Base-by-base conservation (phyloP, 2,113 vertebrate genomes). In the Silurus meridionalis region DNA sequence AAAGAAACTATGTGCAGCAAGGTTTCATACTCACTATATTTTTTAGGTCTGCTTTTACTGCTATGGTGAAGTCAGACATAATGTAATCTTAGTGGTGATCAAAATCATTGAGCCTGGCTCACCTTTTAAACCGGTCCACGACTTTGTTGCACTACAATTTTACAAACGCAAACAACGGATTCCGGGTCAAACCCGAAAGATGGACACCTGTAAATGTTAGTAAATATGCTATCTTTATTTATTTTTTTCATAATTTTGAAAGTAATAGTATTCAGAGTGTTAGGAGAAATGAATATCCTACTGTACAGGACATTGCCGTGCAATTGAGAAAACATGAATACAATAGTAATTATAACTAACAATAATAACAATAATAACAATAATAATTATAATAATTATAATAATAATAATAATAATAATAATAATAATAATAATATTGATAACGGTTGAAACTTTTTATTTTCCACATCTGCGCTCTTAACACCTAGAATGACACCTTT, bases 401-500 rank as follows among this genome's bases (percentile, higher is more conserved):
- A 28, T 67, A 67, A 67, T 67, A 67, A 67, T 67, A 67, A 67
- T 67, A 67, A 67, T 67, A 67, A 67, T 28, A 67, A 67, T 67
- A 67, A 67, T 67, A 67, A 28, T 14, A 67, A 28, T 67, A 28
- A 14, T 67, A 28, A 6, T 5, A n/a, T n/a, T 67, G 14, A 7
- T 5, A 37, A 23, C 0, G 8, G 6, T 23, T 28, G 37, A 64
- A 21, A 46, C 60, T 86, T 83, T 90, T 91, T 89, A 91, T 89
- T 91, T 87, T 85, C 85, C 90, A 91, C 92, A 93, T 92, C 92
- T 93, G 89, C 83, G 83, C 86, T 87, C 85, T 19, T 82, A 80
- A 80, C 83, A 88, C 61, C 87, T 85, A 84, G 88, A 91, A 87
- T 64, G 87, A 91, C 91, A 89, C 90, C 89, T 89, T 87, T 93